These are phyloP conservation scores for Ligdia adustata DNA, from an alignment of 2,888 invertebrate species.

Conservation along the genomic window DNA sequence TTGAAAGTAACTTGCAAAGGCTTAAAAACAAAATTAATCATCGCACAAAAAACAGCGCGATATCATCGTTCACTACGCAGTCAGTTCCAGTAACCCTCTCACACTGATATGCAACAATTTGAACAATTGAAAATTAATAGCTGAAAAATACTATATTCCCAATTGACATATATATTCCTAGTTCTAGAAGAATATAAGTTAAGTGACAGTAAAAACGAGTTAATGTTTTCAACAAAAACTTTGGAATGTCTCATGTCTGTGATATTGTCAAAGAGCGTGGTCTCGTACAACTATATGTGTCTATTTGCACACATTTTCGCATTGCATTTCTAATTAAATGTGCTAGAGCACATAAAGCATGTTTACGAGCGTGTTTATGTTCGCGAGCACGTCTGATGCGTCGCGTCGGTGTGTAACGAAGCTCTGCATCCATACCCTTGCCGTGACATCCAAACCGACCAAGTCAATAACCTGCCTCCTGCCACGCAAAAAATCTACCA, in stretches of 20 bases:
- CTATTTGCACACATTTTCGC: slow-evolving; percentile 1
- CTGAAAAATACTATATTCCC: too few relatives aligned
- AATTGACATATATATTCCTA: too few relatives aligned
- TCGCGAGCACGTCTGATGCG: slow-evolving; percentile 29
- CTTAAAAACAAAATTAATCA: slow-evolving; percentile 31
- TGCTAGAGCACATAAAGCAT: slow-evolving; percentile 30
- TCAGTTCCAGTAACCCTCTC: slow-evolving; percentile 14
- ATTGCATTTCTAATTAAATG: slow-evolving; percentile 31
- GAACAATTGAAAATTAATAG: not conserved
- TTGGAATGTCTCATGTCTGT: not conserved
- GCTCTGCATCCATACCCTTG: slow-evolving; percentile 64
- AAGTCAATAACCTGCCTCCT: slow-evolving; percentile 75
- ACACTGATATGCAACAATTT: slow-evolving; percentile 24
- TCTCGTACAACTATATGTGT: not conserved
- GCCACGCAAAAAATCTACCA: slow-evolving; percentile 62
- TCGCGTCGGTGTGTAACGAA: slow-evolving; percentile 39
- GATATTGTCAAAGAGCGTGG: slow-evolving; percentile 7
- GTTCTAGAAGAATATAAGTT: too few relatives aligned
- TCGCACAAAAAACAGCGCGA: slow-evolving; percentile 26
- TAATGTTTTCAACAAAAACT: not conserved
- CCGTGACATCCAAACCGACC: slow-evolving; percentile 71
- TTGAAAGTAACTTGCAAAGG: slow-evolving; percentile 22
- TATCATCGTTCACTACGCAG: slow-evolving; percentile 31
- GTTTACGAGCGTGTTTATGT: slow-evolving; percentile 28
- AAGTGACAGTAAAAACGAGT: too few relatives aligned